A percentile compares a stretch with the other conserved stretches of the same genome.
phyloP scores from a whole-genome alignment of 2,888 invertebrate species.

The Ceramica pisi region DNA sequence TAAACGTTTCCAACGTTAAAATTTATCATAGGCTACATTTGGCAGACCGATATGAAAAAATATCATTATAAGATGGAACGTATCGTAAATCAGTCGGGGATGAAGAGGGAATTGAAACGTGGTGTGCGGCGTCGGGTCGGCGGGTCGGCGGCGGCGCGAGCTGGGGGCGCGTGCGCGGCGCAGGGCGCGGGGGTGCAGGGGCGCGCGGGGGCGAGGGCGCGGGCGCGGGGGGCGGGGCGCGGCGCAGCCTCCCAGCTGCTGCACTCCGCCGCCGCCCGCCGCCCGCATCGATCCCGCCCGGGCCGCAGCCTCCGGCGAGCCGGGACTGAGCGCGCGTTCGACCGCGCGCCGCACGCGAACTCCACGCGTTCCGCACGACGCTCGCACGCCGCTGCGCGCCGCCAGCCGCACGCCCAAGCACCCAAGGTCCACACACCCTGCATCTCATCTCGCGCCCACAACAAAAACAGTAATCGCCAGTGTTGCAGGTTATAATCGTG shows the following conservation, averaged over 20 bases:
- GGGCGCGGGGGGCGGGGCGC: constrained; percentile 75
- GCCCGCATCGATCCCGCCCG: constrained; percentile 90
- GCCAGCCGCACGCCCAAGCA: constrained; percentile 74
- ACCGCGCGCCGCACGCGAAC: constrained; percentile 78
- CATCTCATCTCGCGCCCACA: constrained; percentile 82
- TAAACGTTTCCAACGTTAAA: constrained; percentile 44
- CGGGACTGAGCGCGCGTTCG: constrained; percentile 80
- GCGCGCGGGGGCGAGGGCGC: constrained; percentile 64
- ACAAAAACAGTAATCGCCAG: constrained; percentile 78
- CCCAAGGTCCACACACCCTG: constrained; percentile 77
- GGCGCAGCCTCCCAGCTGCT: constrained; percentile 86
- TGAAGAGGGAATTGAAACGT: constrained; percentile 85
- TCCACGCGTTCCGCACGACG: constrained; percentile 78
- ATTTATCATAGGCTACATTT: constrained; percentile 53
- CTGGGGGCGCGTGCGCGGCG: constrained; percentile 69
- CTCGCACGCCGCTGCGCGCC: constrained; percentile 73
- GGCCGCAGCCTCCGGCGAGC: constrained; percentile 81
- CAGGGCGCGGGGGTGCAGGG: constrained; percentile 59
- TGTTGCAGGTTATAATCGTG: constrained; percentile 83
- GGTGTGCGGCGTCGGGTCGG: constrained; percentile 70
- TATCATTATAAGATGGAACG: constrained; percentile 70
- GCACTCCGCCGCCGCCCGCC: constrained; percentile 90
- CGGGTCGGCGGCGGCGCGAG: constrained; percentile 67
- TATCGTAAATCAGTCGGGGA: constrained; percentile 85
- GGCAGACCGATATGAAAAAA: constrained; percentile 64